Evolutionary conservation across 2,888 invertebrate species (phyloP).

Genomic region (Empis stercorea): DNA sequence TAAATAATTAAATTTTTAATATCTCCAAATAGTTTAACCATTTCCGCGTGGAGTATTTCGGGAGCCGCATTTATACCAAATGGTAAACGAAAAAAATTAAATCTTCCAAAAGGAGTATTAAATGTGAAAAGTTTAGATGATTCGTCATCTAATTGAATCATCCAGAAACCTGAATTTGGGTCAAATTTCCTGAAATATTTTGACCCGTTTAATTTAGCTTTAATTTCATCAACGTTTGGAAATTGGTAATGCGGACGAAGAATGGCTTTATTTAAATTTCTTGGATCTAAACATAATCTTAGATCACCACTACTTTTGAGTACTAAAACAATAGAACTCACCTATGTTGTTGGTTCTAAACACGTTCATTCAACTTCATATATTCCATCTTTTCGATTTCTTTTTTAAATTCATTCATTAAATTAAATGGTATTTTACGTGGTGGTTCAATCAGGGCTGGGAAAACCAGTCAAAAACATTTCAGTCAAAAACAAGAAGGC

Average conservation of each 20-base stretch:
- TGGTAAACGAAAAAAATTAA: slow-evolving; percentile 11
- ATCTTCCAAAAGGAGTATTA: too few relatives aligned
- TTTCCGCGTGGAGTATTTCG: slow-evolving; percentile 14
- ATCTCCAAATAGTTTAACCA: too few relatives aligned
- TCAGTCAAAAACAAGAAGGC: too few relatives aligned
- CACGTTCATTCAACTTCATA: not conserved
- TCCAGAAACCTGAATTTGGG: slow-evolving; percentile 11
- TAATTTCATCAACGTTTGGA: too few relatives aligned
- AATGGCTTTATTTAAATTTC: too few relatives aligned
- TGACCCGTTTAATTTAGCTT: slow-evolving; percentile 13
- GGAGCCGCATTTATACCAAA: slow-evolving; percentile 9
- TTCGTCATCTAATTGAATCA: too few relatives aligned
- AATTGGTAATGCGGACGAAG: too few relatives aligned
- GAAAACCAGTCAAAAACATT: too few relatives aligned
- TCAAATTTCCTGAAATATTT: slow-evolving; percentile 16
- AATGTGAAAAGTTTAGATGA: too few relatives aligned
- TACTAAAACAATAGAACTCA: slow-evolving; percentile 1
- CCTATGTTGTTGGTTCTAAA: slow-evolving; percentile 1
- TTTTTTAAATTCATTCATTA: slow-evolving; percentile 1
- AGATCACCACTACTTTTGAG: not conserved
- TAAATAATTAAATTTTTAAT: too few relatives aligned
- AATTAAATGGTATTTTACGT: slow-evolving; percentile 5
- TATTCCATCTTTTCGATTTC: slow-evolving; percentile 1
- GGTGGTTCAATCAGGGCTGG: too few relatives aligned
- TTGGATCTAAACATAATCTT: too few relatives aligned